A percentile compares a stretch with the other conserved stretches of the same genome.
These are phyloP conservation scores for Megathymus violae DNA, from an alignment of 1,140 invertebrate species.

Conservation along the genomic window DNA sequence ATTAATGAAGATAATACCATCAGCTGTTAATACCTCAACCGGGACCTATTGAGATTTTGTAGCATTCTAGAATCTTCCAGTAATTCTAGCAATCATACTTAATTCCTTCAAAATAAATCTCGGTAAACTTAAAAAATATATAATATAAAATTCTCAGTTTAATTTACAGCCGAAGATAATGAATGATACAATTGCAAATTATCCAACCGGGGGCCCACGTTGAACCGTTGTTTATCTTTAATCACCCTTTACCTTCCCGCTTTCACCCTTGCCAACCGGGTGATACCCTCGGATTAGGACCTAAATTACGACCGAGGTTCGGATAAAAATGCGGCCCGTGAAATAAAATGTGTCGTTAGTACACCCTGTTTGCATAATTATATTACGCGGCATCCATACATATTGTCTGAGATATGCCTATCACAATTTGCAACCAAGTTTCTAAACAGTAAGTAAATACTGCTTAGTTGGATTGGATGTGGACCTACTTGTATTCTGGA, in stretches of 20 bases:
- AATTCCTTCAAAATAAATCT: constrained; percentile 46
- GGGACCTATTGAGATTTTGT: background rate
- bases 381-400: constrained; percentile 25
- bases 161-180: constrained; percentile 68
- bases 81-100: constrained; percentile 37
- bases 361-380: constrained; percentile 56
- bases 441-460: too few species aligned
- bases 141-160: constrained; percentile 64
- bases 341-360: constrained; percentile 54
- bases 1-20: constrained; percentile 46
- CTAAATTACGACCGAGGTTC: constrained; percentile 58
- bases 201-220: constrained; percentile 56
- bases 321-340: constrained; percentile 49
- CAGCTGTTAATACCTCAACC: constrained; percentile 40
- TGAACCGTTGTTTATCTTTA: constrained; percentile 77
- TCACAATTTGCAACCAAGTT: too few species aligned
- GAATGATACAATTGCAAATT: constrained; percentile 79
- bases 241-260: constrained; percentile 71
- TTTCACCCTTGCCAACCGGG: constrained; percentile 61
- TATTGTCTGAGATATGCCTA: background rate
- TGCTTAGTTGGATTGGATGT: too few species aligned
- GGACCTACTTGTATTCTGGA: too few species aligned
- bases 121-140: too few species aligned
- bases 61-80: constrained; percentile 27
- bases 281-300: constrained; percentile 56